phyloP scores from a whole-genome alignment of 1,140 invertebrate genomes.

The Microvelia longipes region DNA sequence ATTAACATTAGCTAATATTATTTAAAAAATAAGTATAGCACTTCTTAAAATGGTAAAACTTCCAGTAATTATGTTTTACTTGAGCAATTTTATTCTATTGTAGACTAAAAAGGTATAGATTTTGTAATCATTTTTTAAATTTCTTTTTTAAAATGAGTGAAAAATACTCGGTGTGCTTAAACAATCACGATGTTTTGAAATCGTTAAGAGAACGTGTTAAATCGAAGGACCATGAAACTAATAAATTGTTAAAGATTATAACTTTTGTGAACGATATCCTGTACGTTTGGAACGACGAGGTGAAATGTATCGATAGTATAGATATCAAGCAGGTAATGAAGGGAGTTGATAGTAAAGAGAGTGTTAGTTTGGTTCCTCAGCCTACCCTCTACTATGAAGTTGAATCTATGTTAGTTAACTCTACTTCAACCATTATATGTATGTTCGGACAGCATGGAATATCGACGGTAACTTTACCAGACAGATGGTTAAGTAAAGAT shows the following conservation, averaged over 20 bases:
- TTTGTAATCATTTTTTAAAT: not conserved
- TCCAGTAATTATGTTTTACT: too few species aligned
- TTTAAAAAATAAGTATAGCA: too few species aligned
- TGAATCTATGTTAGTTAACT: slow-evolving; percentile 32
- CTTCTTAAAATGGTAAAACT: too few species aligned
- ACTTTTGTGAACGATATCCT: slow-evolving; percentile 8
- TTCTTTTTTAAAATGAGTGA: not conserved
- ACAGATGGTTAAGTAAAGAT: slow-evolving; percentile 33
- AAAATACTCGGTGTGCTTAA: not conserved
- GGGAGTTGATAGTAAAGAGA: not conserved
- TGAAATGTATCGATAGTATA: slow-evolving; percentile 1
- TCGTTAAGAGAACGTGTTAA: not conserved
- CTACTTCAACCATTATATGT: slow-evolving; percentile 30
- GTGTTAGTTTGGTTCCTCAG: slow-evolving; percentile 28
- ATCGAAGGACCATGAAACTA: not conserved
- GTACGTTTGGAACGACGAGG: slow-evolving; percentile 12
- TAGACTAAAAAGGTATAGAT: too few species aligned
- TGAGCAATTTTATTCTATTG: too few species aligned
- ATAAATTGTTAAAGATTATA: slow-evolving; percentile 9
- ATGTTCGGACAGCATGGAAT: slow-evolving; percentile 33
- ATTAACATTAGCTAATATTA: too few species aligned
- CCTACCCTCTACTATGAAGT: slow-evolving; percentile 35
- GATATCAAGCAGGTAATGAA: slow-evolving; percentile 10
- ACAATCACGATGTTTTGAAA: slow-evolving; percentile 4
- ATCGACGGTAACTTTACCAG: slow-evolving; percentile 31